Evolutionary conservation across 1,140 invertebrate species (phyloP).

Genomic region (Drosophila setifemur): DNA sequence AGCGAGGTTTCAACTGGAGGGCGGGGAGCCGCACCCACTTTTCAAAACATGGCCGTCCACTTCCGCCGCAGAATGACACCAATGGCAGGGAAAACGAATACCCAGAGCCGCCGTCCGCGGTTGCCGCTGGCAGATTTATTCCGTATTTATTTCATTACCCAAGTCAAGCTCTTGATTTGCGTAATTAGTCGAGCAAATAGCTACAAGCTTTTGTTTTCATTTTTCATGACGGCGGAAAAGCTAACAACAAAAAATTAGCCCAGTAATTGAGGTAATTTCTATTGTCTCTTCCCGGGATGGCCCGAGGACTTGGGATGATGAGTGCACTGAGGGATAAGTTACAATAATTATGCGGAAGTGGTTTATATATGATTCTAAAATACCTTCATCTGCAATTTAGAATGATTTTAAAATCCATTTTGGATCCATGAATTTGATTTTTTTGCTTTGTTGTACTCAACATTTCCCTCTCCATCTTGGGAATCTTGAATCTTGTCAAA

Average conservation of each 20-base stretch:
- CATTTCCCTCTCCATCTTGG: neutral
- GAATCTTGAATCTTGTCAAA: neutral
- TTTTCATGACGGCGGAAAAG: slow-evolving; percentile 44
- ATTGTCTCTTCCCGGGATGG: slow-evolving; percentile 19
- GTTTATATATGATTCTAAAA: no score
- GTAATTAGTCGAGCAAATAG: slow-evolving; percentile 78
- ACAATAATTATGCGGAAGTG: no score
- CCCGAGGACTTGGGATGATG: neutral
- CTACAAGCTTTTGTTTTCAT: slow-evolving; percentile 73
- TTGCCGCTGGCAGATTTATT: slow-evolving; percentile 58
- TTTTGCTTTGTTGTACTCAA: no score
- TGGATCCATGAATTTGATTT: no score
- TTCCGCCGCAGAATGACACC: slow-evolving; percentile 78
- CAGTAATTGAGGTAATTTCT: slow-evolving; percentile 76
- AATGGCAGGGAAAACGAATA: slow-evolving; percentile 58
- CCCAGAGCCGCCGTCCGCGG: slow-evolving; percentile 29
- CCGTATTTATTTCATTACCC: slow-evolving; percentile 73
- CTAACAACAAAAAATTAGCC: slow-evolving; percentile 48
- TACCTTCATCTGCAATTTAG: no score
- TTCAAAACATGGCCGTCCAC: slow-evolving; percentile 73
- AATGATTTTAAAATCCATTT: neutral
- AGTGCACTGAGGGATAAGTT: neutral
- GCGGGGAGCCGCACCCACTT: slow-evolving; percentile 32
- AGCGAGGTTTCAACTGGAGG: slow-evolving; percentile 15
- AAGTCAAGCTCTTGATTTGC: slow-evolving; percentile 61